phyloP scores from a whole-genome alignment of 2,113 vertebrate species.

The Haemorhous mexicanus region DNA sequence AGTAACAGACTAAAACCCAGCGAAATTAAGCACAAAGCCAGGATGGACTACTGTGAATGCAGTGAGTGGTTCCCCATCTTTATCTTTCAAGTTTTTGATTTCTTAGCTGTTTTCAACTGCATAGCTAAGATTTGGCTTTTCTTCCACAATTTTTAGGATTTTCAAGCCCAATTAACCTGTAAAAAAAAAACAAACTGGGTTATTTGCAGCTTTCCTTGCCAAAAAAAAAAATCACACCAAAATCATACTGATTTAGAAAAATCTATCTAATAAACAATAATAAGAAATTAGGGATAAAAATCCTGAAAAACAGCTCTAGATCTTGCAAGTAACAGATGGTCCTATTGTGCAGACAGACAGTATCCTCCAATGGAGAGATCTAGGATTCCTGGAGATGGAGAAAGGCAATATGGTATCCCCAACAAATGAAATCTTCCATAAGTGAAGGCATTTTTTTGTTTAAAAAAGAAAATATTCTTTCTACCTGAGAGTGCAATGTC shows the following conservation, averaged over 20 bases:
- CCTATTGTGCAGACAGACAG: neutral
- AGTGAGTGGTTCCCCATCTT: neutral
- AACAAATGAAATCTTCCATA: neutral
- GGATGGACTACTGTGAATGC: neutral
- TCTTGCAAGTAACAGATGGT: neutral
- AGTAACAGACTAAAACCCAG: neutral
- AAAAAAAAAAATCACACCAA: neutral
- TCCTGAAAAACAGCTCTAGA: neutral
- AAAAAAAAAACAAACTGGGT: neutral
- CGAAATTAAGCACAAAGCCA: neutral
- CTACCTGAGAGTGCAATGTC: fast-evolving
- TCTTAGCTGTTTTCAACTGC: neutral
- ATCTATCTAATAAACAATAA: neutral
- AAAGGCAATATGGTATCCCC: neutral
- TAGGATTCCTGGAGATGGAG: neutral
- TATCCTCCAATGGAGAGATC: neutral
- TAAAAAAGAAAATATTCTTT: neutral
- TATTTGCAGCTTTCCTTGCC: neutral
- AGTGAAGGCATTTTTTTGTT: neutral
- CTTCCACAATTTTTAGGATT: neutral
- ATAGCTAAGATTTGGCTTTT: neutral
- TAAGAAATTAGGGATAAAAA: neutral
- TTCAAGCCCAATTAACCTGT: neutral
- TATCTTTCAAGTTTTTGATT: neutral
- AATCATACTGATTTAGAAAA: neutral